phyloP scores from a whole-genome alignment of 2,113 vertebrate species.

The Peromyscus polionotus region DNA sequence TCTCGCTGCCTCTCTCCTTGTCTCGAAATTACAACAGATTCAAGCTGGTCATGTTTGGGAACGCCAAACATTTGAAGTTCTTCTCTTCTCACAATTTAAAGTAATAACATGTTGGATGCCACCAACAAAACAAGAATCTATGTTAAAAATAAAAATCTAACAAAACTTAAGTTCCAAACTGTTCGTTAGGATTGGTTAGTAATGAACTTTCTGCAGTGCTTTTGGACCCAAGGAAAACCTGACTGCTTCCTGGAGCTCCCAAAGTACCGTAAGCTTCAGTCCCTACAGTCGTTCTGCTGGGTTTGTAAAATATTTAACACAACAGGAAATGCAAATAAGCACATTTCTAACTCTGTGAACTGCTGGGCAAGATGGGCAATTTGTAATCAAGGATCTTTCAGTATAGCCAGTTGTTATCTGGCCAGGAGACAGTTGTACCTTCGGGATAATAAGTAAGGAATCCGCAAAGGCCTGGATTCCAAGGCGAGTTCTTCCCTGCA shows the following conservation, averaged over 20 bases:
- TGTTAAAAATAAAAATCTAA: constrained; percentile 13
- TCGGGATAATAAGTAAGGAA: constrained; percentile 96
- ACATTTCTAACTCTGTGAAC: neutral
- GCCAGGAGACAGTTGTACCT: constrained; percentile 87
- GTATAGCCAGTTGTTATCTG: neutral
- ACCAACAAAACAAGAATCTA: constrained; percentile 53
- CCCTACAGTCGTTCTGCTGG: constrained; percentile 14
- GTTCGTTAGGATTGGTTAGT: constrained; percentile 48
- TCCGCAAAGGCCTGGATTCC: constrained; percentile 98
- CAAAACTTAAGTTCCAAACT: constrained; percentile 55
- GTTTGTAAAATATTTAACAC: constrained; percentile 51
- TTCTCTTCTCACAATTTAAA: constrained; percentile 43
- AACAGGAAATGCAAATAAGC: constrained; percentile 44
- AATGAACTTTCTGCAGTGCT: constrained; percentile 41
- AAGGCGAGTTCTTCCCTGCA: constrained; percentile 95
- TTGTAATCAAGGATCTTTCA: neutral
- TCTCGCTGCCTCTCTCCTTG: neutral
- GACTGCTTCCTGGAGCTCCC: neutral
- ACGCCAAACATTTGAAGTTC: neutral
- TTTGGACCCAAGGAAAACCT: neutral
- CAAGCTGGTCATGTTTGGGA: neutral
- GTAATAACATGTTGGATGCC: constrained; percentile 13
- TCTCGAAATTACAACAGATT: constrained; percentile 52
- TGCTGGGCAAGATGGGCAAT: neutral
- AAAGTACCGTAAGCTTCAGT: constrained; percentile 32